These are phyloP conservation scores for Hydrophis major DNA, from an alignment of 2,797 vertebrate genomes.

Conservation along the genomic window DNA sequence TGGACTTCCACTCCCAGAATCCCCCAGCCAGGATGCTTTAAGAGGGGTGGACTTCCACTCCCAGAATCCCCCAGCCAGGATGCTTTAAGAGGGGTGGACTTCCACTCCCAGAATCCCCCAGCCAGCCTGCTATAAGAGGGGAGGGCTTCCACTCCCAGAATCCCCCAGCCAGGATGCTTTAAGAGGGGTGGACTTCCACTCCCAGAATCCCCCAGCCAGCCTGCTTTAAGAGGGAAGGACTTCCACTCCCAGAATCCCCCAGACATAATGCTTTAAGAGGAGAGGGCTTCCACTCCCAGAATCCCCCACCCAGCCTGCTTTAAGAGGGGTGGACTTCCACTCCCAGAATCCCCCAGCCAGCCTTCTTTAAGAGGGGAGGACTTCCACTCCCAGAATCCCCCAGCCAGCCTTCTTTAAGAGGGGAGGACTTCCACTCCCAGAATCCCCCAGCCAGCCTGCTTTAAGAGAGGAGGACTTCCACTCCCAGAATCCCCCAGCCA, in stretches of 20 bases:
- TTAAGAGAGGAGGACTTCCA: too few relatives aligned
- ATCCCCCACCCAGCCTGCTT: too few relatives aligned
- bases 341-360: neutral
- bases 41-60: neutral
- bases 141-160: neutral
- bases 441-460: too few relatives aligned
- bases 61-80: neutral
- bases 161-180: neutral
- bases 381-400: neutral
- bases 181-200: fast-evolving
- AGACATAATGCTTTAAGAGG: neutral
- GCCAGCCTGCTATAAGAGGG: too few relatives aligned
- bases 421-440: neutral
- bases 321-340: too few relatives aligned
- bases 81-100: neutral
- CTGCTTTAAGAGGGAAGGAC: fast-evolving
- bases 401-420: fast-evolving
- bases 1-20: neutral
- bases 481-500: neutral
- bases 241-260: neutral
- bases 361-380: too few relatives aligned
- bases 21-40: too few relatives aligned
- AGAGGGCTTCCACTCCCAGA: neutral
- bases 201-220: neutral
- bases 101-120: neutral